Evolutionary conservation across 2,797 vertebrate genomes (phyloP).

Genomic region (Leucoraja ocellata): DNA sequence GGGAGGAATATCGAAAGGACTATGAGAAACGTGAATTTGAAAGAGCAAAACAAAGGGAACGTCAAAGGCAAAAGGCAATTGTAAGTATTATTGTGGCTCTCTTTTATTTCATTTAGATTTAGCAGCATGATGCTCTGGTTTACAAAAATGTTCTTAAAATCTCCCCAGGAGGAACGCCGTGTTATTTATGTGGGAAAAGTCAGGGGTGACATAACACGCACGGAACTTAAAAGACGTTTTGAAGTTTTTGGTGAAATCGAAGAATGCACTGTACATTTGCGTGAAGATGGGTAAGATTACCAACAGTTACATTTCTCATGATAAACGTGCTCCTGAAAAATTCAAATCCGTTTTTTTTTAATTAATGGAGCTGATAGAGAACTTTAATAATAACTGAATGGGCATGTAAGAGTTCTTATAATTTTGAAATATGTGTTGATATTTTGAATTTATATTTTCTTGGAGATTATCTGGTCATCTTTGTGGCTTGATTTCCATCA

Average conservation of each 20-base stretch:
- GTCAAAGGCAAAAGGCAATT: conserved; percentile 86
- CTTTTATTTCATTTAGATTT: conserved; percentile 39
- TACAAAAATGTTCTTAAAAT: conserved; percentile 45
- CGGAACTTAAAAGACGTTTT: conserved; percentile 89
- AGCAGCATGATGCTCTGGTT: conserved; percentile 29
- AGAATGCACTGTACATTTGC: conserved; percentile 91
- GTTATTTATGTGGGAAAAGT: conserved; percentile 93
- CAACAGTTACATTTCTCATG: background rate
- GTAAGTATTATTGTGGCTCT: conserved; percentile 65
- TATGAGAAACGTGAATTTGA: conserved; percentile 88
- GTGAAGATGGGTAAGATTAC: conserved; percentile 84
- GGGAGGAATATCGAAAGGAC: conserved; percentile 83
- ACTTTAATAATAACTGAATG: background rate
- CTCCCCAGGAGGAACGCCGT: conserved; percentile 84
- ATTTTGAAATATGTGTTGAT: background rate
- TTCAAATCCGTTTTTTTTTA: background rate
- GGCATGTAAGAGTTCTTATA: background rate
- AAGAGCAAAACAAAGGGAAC: conserved; percentile 84
- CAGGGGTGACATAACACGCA: conserved; percentile 79
- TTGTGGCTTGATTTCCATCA: background rate
- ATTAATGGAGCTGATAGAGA: background rate
- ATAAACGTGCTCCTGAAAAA: background rate
- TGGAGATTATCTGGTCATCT: background rate
- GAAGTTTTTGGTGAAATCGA: conserved; percentile 98
- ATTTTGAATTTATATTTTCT: background rate